Conservation (phyloP, 1,140 invertebrate species). For the Drosophila varians region DNA sequence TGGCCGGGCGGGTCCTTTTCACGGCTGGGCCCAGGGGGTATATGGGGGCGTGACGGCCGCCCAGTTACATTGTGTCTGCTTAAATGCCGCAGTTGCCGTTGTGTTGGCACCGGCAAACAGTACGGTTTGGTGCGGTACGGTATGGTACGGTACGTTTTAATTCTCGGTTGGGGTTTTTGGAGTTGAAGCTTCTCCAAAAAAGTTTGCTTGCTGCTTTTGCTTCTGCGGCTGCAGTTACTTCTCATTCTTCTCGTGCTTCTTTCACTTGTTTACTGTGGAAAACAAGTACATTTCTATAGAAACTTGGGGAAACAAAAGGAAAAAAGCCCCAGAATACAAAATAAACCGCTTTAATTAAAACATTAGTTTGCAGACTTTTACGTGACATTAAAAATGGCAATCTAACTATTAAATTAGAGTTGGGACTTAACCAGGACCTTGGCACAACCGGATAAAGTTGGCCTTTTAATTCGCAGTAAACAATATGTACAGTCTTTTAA, state of each 20-base stretch:
- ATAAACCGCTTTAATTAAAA: constrained; percentile 31
- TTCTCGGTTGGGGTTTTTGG: constrained; percentile 25
- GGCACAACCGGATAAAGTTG: background rate
- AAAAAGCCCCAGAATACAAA: background rate
- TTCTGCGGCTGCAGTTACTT: constrained; percentile 33
- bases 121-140: background rate
- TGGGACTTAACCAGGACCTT: background rate
- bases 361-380: constrained; percentile 25
- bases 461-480: too few relatives aligned
- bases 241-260: constrained; percentile 21
- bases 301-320: constrained; percentile 15
- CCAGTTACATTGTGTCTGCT: constrained; percentile 49
- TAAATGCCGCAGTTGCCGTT: constrained; percentile 51
- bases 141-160: constrained; percentile 36
- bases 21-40: background rate
- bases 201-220: constrained; percentile 25
- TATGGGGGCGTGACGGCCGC: background rate
- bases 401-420: background rate
- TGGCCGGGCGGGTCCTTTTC: constrained; percentile 2
- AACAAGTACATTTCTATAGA: constrained; percentile 48
- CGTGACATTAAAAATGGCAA: constrained; percentile 17
- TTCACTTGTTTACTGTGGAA: constrained; percentile 36
- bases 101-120: constrained; percentile 36
- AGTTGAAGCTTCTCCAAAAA: constrained; percentile 36
- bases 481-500: too few relatives aligned